Conservation (phyloP, 2,888 invertebrate genomes). For the Troilus luridus region DNA sequence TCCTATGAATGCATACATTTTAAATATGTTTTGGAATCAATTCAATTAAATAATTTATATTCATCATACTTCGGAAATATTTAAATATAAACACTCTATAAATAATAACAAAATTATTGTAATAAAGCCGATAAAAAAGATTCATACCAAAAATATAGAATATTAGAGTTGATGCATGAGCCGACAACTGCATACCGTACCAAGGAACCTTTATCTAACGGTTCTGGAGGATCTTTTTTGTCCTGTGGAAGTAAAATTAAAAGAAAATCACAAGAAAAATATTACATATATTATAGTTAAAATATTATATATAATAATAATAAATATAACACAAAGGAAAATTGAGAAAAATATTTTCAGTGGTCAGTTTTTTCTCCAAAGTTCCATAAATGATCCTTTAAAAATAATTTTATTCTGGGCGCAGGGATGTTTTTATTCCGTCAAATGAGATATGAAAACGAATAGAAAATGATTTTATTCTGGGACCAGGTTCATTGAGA, state of each 20-base stretch:
- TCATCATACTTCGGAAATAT: no score
- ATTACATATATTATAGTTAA: no score
- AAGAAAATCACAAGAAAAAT: not conserved
- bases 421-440: no score
- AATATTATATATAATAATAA: not conserved
- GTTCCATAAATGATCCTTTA: not conserved
- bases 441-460: no score
- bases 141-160: constrained; percentile 75
- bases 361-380: constrained; percentile 36
- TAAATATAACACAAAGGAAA: not conserved
- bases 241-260: constrained; percentile 64
- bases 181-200: constrained; percentile 76
- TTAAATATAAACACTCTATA: no score
- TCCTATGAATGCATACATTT: not conserved
- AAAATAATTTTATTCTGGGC: no score
- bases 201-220: constrained; percentile 71
- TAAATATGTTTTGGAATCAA: not conserved
- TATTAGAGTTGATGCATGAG: constrained; percentile 75
- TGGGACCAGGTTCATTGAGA: no score
- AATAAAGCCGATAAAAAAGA: no score
- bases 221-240: constrained; percentile 65
- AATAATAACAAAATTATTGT: no score
- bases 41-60: no score
- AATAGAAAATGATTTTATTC: no score
- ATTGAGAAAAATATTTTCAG: not conserved